phyloP scores from a whole-genome alignment of 1,140 invertebrate species.

The Cydia fagiglandana region DNA sequence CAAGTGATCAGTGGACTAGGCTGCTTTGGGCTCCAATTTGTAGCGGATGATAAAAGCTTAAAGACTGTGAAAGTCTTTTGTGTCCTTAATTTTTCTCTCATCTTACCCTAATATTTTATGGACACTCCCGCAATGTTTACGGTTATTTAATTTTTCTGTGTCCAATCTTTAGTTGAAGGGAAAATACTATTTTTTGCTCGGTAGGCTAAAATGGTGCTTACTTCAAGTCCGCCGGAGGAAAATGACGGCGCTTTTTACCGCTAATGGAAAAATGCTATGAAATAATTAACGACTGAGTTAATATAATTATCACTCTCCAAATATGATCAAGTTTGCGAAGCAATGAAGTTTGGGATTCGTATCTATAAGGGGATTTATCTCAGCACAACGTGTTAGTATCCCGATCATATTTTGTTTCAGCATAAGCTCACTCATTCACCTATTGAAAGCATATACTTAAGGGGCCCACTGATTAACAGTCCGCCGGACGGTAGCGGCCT shows the following conservation, averaged over 20 bases:
- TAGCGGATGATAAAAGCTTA: not conserved
- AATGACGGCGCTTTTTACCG: conserved; percentile 18
- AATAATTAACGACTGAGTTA: not conserved
- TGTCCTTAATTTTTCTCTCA: conserved; percentile 5
- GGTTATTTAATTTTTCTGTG: conserved; percentile 31
- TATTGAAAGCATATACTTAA: not conserved
- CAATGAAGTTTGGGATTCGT: too few relatives aligned
- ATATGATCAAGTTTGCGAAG: too few relatives aligned
- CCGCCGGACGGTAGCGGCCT: too few relatives aligned
- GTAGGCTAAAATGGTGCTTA: conserved; percentile 17
- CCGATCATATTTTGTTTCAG: too few relatives aligned
- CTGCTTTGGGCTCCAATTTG: not conserved
- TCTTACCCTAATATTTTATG: conserved; percentile 19
- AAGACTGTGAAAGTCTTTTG: not conserved
- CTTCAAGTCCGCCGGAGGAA: not conserved
- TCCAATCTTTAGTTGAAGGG: conserved; percentile 17
- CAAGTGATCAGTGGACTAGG: not conserved
- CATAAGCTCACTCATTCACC: not conserved
- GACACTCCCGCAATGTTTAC: conserved; percentile 27
- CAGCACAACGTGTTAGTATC: too few relatives aligned
- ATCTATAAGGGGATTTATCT: too few relatives aligned
- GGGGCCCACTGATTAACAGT: too few relatives aligned
- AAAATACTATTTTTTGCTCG: conserved; percentile 17
- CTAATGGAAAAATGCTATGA: conserved; percentile 14
- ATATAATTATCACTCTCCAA: not conserved